Evolutionary conservation across 2,888 invertebrate genomes (phyloP).

Genomic region (Teinopalpus imperialis): DNA sequence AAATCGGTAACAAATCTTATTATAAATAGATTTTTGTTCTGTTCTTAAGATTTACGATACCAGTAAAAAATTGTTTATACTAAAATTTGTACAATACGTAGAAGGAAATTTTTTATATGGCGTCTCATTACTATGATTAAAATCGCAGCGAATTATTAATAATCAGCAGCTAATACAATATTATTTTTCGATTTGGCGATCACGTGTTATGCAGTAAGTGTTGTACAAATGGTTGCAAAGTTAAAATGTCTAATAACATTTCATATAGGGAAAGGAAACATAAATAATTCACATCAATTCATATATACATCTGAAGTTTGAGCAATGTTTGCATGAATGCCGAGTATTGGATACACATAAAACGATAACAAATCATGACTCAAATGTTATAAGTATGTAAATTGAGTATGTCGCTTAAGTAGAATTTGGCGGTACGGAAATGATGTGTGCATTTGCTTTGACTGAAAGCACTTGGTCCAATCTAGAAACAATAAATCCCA

Average conservation of each 20-base stretch:
- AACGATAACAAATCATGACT: conserved; percentile 41
- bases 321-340: conserved; percentile 65
- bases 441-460: conserved; percentile 60
- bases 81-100: no score
- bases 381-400: conserved; percentile 10
- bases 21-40: no score
- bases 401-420: conserved; percentile 53
- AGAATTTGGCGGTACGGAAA: conserved; percentile 64
- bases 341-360: conserved; percentile 35
- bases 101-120: no score
- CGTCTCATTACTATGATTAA: neutral
- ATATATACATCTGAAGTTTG: conserved; percentile 37
- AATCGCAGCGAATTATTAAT: neutral
- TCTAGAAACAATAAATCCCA: conserved; percentile 46
- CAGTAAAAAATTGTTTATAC: no score
- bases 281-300: conserved; percentile 32
- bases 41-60: no score
- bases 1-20: no score
- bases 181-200: conserved; percentile 37
- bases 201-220: conserved; percentile 40
- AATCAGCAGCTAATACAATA: conserved; percentile 29
- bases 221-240: conserved; percentile 35
- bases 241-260: conserved; percentile 23
- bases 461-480: conserved; percentile 33
- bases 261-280: neutral